Conservation (phyloP, 1,140 invertebrate genomes). For the Mycetomoellerius zeteki region DNA sequence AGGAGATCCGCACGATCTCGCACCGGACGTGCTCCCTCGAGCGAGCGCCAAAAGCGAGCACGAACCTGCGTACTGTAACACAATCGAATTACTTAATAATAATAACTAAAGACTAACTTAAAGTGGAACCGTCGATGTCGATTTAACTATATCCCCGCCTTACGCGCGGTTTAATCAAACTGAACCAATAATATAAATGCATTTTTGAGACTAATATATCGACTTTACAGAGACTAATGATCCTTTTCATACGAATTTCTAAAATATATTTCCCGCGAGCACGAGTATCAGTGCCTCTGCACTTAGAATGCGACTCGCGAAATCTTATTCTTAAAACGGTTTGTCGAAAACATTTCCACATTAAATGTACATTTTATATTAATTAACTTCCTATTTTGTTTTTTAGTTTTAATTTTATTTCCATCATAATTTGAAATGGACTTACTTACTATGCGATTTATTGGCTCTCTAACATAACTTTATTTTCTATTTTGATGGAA, state of each 20-base stretch:
- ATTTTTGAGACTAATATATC: conserved; percentile 70
- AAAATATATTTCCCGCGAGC: background rate
- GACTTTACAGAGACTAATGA: conserved; percentile 65
- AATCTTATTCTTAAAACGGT: background rate
- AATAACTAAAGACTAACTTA: conserved; percentile 51
- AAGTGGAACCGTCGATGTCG: conserved; percentile 49
- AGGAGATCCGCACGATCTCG: conserved; percentile 26
- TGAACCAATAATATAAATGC: conserved; percentile 74
- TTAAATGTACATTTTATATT: background rate
- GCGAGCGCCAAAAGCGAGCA: conserved; percentile 43
- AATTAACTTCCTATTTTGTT: background rate
- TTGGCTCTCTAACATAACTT: background rate
- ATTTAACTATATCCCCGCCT: conserved; percentile 57
- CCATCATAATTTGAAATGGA: background rate
- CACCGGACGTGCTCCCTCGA: conserved; percentile 29
- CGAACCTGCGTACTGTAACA: conserved; percentile 52
- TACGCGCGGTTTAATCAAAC: conserved; percentile 73
- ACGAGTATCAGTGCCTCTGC: conserved; percentile 7
- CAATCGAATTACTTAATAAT: conserved; percentile 62
- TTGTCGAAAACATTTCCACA: background rate
- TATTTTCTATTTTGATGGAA: background rate
- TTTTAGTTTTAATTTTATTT: background rate
- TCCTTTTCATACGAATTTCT: conserved; percentile 46
- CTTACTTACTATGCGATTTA: background rate
- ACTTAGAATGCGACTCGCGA: background rate